These are phyloP conservation scores for Myiagra hebetior DNA, from an alignment of 2,113 vertebrate species.

Conservation along the genomic window DNA sequence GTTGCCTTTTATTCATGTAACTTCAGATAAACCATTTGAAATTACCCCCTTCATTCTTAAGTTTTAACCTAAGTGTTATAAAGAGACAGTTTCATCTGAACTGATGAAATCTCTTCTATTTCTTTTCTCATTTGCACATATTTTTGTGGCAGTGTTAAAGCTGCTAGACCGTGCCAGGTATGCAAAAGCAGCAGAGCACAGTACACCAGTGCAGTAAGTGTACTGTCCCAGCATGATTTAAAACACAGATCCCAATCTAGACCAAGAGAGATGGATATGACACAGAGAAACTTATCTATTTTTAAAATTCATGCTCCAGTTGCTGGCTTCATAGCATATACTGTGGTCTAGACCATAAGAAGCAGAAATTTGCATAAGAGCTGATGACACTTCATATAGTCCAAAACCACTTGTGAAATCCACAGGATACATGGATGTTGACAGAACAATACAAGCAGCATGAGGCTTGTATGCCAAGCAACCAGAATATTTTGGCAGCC, in stretches of 20 bases:
- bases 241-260: not conserved
- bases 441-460: not conserved
- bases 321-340: fast-evolving
- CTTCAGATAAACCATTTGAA: not conserved
- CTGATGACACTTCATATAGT: not conserved
- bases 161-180: not conserved
- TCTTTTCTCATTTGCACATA: not conserved
- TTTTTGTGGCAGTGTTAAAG: not conserved
- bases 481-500: not conserved
- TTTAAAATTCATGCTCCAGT: not conserved
- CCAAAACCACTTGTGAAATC: not conserved
- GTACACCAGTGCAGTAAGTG: not conserved
- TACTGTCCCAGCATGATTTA: not conserved
- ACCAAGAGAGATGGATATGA: not conserved
- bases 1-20: not conserved
- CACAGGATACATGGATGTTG: not conserved
- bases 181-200: not conserved
- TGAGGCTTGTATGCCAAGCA: not conserved
- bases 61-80: not conserved
- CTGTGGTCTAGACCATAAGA: not conserved
- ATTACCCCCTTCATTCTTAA: not conserved
- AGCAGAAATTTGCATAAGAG: not conserved
- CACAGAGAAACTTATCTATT: not conserved
- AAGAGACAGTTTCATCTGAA: not conserved
- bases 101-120: not conserved